Evolutionary conservation across 2,797 vertebrate species (phyloP), one percentile per base, ranked within the genome.

Genomic region (Pampus argenteus): DNA sequence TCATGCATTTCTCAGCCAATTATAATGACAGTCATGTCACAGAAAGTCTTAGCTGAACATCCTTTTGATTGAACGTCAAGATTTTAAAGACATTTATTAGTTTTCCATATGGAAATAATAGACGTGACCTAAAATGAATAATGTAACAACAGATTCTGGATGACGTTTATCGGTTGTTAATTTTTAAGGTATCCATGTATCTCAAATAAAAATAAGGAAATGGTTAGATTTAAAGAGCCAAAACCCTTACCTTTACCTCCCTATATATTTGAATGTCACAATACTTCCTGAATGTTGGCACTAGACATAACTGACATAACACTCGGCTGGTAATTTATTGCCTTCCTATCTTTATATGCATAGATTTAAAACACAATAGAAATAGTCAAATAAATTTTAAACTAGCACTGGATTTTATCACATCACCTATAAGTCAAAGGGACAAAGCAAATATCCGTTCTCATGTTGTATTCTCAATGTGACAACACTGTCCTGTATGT

Each of bases 331-430:
- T 72, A 42, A 66, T 51, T 47, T 10, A 72, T 20, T 31, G 29
- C 31, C 42, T 50, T 56, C 2, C 67, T 29, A 11, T 55, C 22
- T 70, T 28, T 48, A 45, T 44, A n/a, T 54, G 49, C 45, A 50
- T 7, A 15, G 17, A 48, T 64, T n/a, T n/a, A 28, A 28, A 63
- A 20, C 42, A 66, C 7, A 55, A n/a, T 15, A 31, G n/a, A n/a
- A n/a, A n/a, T n/a, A 14, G 25, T 34, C 59, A 58, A 57, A 42
- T 2, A 10, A 29, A n/a, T 57, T 60, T 36, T 40, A 29, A 52
- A 54, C 22, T 25, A 10, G 11, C 38, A 22, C 34, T 28, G 56
- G 42, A 56, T 36, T 31, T 38, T 51, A 48, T 13, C 9, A 34
- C 56, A 18, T 23, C 15, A 40, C 50, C 15, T 44, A 52, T 40